Evolutionary conservation across 2,888 invertebrate genomes (phyloP).

Genomic region (Caenorhabditis macrosperma): DNA sequence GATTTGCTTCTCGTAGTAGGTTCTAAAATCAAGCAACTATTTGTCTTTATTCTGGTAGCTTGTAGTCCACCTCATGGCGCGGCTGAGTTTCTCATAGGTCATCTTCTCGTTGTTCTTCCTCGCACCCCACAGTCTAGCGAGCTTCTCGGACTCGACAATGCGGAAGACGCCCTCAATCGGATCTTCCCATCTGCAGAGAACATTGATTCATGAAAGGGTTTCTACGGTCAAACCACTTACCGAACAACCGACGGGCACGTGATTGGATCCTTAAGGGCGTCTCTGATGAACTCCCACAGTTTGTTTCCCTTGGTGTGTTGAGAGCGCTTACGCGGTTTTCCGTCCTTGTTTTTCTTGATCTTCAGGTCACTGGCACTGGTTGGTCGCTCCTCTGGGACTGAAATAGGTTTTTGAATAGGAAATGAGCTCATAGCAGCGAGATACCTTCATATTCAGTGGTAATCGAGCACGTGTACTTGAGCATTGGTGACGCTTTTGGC

Average conservation of each 20-base stretch:
- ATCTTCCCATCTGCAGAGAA: slow-evolving; percentile 87
- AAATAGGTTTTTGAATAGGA: not conserved
- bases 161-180: slow-evolving; percentile 89
- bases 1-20: slow-evolving; percentile 81
- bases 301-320: slow-evolving; percentile 81
- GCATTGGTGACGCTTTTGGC: slow-evolving; percentile 63
- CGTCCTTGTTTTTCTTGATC: slow-evolving; percentile 77
- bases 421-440: not conserved
- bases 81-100: slow-evolving; percentile 93
- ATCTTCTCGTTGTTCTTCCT: slow-evolving; percentile 90
- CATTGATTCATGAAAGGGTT: not conserved
- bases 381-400: slow-evolving; percentile 47
- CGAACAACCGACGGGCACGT: slow-evolving; percentile 88
- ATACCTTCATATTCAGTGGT: slow-evolving; percentile 64
- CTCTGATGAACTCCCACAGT: slow-evolving; percentile 90
- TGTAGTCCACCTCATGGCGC: slow-evolving; percentile 88
- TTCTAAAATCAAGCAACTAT: slow-evolving; percentile 79
- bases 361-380: slow-evolving; percentile 44
- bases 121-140: slow-evolving; percentile 91
- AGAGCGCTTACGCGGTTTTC: slow-evolving; percentile 78
- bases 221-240: slow-evolving; percentile 52
- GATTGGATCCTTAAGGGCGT: slow-evolving; percentile 87
- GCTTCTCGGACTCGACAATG: slow-evolving; percentile 90
- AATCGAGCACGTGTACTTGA: slow-evolving; percentile 59
- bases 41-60: not conserved